Base-by-base conservation (phyloP, 2,797 vertebrate genomes). In the Prionace glauca region DNA sequence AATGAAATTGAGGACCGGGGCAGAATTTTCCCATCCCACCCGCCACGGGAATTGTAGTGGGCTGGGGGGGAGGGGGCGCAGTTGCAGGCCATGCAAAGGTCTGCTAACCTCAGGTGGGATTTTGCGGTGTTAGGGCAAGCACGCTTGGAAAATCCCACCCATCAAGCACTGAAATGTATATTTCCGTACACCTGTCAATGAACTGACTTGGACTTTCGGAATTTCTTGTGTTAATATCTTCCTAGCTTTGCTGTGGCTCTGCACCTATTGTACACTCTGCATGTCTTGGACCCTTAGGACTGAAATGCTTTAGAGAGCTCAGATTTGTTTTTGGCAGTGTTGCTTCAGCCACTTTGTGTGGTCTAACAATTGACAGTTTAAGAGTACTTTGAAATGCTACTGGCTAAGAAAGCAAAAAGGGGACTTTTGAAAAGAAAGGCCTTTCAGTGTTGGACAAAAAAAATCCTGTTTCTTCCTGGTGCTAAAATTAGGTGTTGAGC, bases 311-410 rank as follows among this genome's bases (percentile, higher is more conserved):
- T 45, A 45, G 65, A 93, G 84, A 94, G 67, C n/a, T 94, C 22
- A 45, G 92, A 71, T 94, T 94, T 94, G 20, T 71, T 71, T 71
- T 71, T 71, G 92, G 36, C 65, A 94, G 36, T 26, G 22, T 69
- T 24, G 45, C 67, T 24, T 71, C 20, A 94, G 41, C 36, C 67
- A 45, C 92, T 72, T 94, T 94, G 92, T 94, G 92, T 24, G 92
- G 92, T 71, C 92, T 45, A 94, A 94, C 65, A 94, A 41, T 94
- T 94, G 65, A 72, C 20, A 71, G 65, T 94, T 94, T 24, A 94
- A 69, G 41, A 72, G n/a, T 9, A 14, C n/a, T 41, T 94, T 71
- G 67, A 94, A 94, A 94, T 71, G 65, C 65, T 45, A 26, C n/a
- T 69, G 90, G 32, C 90, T 18, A 69, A 92, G 60, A 32, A 92